These are phyloP conservation scores for Nemoura dubitans DNA, from an alignment of 2,888 invertebrate genomes.

Conservation along the genomic window DNA sequence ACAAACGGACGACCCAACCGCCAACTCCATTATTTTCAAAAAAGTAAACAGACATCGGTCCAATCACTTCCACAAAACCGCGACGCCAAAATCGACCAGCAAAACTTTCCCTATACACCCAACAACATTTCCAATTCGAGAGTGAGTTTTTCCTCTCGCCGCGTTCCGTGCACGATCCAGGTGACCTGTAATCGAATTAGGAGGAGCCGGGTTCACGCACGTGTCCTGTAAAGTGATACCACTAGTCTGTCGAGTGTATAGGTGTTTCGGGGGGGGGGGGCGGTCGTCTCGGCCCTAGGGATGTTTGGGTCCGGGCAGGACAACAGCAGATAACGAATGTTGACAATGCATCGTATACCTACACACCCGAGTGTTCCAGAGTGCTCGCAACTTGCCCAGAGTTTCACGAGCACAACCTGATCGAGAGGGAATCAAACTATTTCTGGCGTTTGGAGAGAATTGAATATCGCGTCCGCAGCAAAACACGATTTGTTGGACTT, in stretches of 20 bases:
- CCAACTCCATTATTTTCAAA: background rate
- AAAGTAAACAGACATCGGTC: background rate
- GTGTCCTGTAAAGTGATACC: background rate
- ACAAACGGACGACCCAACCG: too few species aligned
- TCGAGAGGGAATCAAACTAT: background rate
- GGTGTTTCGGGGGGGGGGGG: too few species aligned
- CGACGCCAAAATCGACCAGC: background rate
- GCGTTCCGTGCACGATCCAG: background rate
- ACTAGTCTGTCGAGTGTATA: too few species aligned
- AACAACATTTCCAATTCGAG: background rate
- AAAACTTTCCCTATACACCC: background rate
- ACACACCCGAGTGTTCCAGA: background rate
- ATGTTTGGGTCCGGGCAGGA: background rate
- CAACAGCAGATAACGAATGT: background rate
- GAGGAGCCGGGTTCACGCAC: background rate
- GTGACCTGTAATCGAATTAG: background rate
- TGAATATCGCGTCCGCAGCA: background rate
- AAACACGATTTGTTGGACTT: background rate
- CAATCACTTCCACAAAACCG: background rate
- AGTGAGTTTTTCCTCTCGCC: background rate
- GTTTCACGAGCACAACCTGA: background rate
- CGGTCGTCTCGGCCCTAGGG: too few species aligned
- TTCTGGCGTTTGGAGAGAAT: background rate
- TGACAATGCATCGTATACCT: background rate
- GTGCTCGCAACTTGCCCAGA: background rate